phyloP scores from a whole-genome alignment of 2,888 invertebrate species.

The Macaria notata region DNA sequence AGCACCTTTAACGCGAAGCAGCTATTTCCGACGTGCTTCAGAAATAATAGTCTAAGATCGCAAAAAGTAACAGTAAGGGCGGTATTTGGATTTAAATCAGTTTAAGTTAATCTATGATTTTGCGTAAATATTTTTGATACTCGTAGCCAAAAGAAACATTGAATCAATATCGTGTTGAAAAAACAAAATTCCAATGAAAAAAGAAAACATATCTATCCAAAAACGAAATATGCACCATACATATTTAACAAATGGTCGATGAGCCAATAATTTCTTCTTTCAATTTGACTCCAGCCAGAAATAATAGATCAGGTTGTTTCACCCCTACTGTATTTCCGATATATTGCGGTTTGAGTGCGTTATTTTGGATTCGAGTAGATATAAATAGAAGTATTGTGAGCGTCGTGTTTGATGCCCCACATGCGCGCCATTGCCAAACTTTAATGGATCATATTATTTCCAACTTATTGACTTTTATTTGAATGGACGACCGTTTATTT shows the following conservation, averaged over 20 bases:
- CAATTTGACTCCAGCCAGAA: too few species aligned
- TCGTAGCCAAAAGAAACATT: too few species aligned
- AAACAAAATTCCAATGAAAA: too few species aligned
- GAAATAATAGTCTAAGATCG: conserved; percentile 52
- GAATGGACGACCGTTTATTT: conserved; percentile 35
- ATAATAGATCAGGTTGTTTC: neutral
- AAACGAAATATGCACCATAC: too few species aligned
- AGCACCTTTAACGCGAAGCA: conserved; percentile 26
- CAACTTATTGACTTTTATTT: conserved; percentile 40
- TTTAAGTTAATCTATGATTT: too few species aligned
- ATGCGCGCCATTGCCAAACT: conserved; percentile 60
- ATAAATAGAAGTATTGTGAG: conserved; percentile 74
- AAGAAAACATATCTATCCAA: too few species aligned
- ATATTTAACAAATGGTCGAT: too few species aligned
- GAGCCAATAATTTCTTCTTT: too few species aligned
- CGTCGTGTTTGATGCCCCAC: conserved; percentile 67
- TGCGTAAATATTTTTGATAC: too few species aligned
- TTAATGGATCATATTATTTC: conserved; percentile 42
- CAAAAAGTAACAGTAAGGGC: conserved; percentile 10
- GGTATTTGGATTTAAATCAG: too few species aligned
- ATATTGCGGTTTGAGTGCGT: conserved; percentile 30
- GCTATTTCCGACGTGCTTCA: conserved; percentile 72
- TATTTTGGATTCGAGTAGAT: conserved; percentile 70
- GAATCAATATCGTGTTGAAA: too few species aligned
- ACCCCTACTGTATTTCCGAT: conserved; percentile 9